These are phyloP conservation scores for Smittia aterrima DNA, from an alignment of 2,888 invertebrate species.

Conservation along the genomic window DNA sequence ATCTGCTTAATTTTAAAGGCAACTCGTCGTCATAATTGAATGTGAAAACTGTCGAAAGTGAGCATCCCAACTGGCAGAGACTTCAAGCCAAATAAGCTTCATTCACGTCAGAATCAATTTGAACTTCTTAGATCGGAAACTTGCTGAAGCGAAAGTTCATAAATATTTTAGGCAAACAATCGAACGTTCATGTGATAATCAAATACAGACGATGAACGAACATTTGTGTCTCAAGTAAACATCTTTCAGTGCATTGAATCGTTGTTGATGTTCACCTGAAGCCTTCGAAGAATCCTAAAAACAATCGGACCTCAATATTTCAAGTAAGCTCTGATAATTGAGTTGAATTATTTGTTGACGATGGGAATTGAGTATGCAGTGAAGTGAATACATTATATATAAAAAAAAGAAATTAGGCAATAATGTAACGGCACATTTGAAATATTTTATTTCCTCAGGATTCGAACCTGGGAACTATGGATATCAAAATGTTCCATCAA, in stretches of 20 bases:
- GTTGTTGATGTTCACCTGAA: slow-evolving; percentile 25
- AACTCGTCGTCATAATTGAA: background rate
- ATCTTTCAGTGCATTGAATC: background rate
- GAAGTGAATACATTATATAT: too few species aligned
- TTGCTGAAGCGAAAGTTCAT: slow-evolving; percentile 31
- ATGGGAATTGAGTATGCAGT: too few species aligned
- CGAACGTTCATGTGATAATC: slow-evolving; percentile 25
- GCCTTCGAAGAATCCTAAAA: background rate
- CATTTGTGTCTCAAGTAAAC: background rate
- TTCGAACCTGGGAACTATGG: too few species aligned
- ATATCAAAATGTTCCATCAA: too few species aligned
- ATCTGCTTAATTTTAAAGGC: background rate
- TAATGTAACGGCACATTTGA: too few species aligned
- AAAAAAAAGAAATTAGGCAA: too few species aligned
- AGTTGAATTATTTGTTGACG: too few species aligned
- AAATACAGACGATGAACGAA: slow-evolving; percentile 27
- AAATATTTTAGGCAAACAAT: slow-evolving; percentile 35
- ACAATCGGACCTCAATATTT: background rate
- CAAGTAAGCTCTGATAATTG: background rate
- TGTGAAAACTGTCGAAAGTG: background rate
- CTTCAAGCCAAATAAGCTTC: background rate
- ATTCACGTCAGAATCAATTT: slow-evolving; percentile 4
- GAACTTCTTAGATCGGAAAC: background rate
- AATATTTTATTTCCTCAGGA: too few species aligned
- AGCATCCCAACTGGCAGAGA: background rate